Percentiles rank a stretch among this genome's conserved stretches.
Conservation (phyloP, 2,888 invertebrate species). For the Stictocephala bisonia region DNA sequence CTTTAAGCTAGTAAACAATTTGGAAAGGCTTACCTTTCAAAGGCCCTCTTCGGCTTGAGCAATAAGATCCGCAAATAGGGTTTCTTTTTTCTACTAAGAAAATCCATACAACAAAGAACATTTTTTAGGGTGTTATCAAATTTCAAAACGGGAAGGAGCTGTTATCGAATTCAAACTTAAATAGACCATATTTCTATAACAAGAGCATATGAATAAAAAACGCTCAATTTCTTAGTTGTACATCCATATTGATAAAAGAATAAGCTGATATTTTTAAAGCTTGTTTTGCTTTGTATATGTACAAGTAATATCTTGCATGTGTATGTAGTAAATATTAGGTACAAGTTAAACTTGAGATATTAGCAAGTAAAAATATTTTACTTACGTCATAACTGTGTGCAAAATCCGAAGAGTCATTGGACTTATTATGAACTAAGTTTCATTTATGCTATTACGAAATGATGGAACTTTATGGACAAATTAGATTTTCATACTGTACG, state of each 20-base stretch:
- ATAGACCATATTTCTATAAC: not conserved
- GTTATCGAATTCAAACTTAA: not conserved
- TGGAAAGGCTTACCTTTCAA: conserved; percentile 20
- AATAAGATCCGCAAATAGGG: not conserved
- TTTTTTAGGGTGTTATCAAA: conserved; percentile 32
- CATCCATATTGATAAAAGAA: not conserved
- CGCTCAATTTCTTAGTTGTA: not conserved
- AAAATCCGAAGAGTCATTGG: too few relatives aligned
- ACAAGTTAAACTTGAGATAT: too few relatives aligned
- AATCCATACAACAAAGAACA: not conserved
- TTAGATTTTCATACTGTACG: too few relatives aligned
- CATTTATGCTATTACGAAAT: too few relatives aligned
- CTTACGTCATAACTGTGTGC: too few relatives aligned
- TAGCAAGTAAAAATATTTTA: too few relatives aligned
- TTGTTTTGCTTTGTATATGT: too few relatives aligned
- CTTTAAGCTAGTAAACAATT: not conserved
- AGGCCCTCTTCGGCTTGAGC: not conserved
- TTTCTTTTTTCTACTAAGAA: not conserved
- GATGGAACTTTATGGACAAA: too few relatives aligned
- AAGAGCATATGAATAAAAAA: not conserved
- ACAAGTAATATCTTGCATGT: too few relatives aligned
- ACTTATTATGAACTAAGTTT: too few relatives aligned
- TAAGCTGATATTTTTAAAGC: too few relatives aligned
- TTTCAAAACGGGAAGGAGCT: conserved; percentile 1
- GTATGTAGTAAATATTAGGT: too few relatives aligned